These are phyloP conservation scores for Atrina japonica DNA, from an alignment of 2,888 invertebrate genomes.

Conservation along the genomic window DNA sequence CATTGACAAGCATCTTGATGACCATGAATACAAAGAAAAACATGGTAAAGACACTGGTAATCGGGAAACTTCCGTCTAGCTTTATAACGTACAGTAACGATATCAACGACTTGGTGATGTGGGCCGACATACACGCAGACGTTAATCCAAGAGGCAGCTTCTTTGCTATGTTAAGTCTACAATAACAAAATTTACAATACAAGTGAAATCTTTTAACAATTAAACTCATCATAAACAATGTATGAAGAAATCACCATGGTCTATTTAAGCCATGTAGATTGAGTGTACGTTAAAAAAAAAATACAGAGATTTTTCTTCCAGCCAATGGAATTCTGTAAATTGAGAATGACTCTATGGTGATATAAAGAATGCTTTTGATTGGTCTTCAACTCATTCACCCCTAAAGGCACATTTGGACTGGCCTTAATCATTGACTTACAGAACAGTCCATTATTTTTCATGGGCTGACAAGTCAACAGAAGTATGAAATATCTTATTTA, in stretches of 20 bases:
- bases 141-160: constrained; percentile 56
- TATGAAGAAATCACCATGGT: no score
- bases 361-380: not conserved
- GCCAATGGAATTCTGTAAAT: no score
- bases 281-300: no score
- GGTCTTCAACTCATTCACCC: not conserved
- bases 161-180: constrained; percentile 63
- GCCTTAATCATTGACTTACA: no score
- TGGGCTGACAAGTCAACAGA: no score
- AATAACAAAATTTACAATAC: constrained; percentile 15
- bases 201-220: not conserved
- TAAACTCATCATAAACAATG: no score
- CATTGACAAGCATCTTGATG: constrained; percentile 61
- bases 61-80: constrained; percentile 42
- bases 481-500: constrained; percentile 34
- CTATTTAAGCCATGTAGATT: no score
- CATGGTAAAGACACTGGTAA: constrained; percentile 52
- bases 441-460: no score
- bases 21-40: constrained; percentile 54
- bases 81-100: constrained; percentile 52
- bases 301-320: no score
- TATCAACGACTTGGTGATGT: constrained; percentile 63
- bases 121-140: constrained; percentile 61
- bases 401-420: no score
- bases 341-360: not conserved